Conservation (phyloP, 1,140 invertebrate genomes). For the Microplitis demolitor region DNA sequence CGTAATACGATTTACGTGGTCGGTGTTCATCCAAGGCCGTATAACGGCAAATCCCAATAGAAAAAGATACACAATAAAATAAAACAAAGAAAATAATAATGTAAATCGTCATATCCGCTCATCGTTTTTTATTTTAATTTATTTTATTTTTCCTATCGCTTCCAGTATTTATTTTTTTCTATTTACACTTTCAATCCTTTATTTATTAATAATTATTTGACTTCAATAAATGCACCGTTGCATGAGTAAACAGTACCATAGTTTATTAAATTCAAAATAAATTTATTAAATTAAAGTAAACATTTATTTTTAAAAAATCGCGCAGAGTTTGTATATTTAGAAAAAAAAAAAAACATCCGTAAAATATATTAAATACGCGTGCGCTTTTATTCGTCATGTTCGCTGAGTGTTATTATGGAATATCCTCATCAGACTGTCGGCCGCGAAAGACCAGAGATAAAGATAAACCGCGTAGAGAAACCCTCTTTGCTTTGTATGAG, state of each 20-base stretch:
- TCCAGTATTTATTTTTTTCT: no score
- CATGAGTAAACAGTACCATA: no score
- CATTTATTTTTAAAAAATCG: no score
- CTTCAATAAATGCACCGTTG: no score
- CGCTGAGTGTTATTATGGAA: no score
- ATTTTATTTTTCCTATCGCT: not conserved
- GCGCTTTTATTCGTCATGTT: not conserved
- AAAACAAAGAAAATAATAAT: not conserved
- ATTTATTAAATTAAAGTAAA: no score
- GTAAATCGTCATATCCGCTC: not conserved
- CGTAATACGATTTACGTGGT: constrained; percentile 60
- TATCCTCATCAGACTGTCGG: constrained; percentile 6
- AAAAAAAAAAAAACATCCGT: no score
- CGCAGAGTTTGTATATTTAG: no score
- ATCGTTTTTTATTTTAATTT: not conserved
- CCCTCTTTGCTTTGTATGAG: constrained; percentile 40
- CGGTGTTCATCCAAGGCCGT: constrained; percentile 17
- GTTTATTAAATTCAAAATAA: no score
- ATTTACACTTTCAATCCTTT: not conserved
- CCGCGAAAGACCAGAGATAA: constrained; percentile 39
- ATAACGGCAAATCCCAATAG: constrained; percentile 8
- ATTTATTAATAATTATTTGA: no score
- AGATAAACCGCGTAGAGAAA: constrained; percentile 36
- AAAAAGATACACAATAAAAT: constrained; percentile 16
- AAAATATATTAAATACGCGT: no score